Percentiles rank a stretch among this genome's conserved stretches.
Evolutionary conservation across 2,888 invertebrate genomes (phyloP).

Genomic region (Drosophila vallismaia): DNA sequence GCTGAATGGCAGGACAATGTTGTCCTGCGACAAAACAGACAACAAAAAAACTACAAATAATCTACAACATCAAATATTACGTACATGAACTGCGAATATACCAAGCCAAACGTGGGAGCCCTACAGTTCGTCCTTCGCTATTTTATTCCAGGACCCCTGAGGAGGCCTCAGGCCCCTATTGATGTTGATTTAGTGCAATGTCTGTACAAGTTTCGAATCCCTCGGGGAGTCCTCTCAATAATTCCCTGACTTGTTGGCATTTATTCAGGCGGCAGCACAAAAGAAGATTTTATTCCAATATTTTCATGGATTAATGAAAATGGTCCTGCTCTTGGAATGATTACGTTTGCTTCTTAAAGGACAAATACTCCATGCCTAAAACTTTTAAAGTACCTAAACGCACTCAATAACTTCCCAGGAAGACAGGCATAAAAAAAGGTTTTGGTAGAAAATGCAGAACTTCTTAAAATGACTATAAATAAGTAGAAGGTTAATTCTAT

Average conservation of each 20-base stretch:
- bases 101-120: constrained; percentile 18
- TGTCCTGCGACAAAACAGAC: constrained; percentile 15
- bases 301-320: constrained; percentile 23
- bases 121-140: constrained; percentile 8
- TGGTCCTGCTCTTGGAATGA: too few relatives aligned
- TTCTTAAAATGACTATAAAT: constrained; percentile 30
- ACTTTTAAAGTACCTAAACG: neutral
- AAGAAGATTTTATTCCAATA: constrained; percentile 30
- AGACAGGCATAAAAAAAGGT: constrained; percentile 13
- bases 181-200: constrained; percentile 16
- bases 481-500: constrained; percentile 50
- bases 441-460: neutral
- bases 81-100: constrained; percentile 21
- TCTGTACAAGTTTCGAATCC: constrained; percentile 9
- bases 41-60: constrained; percentile 26
- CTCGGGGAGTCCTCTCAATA: neutral
- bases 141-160: constrained; percentile 9
- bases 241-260: constrained; percentile 22
- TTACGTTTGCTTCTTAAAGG: too few relatives aligned
- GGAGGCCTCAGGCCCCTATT: neutral
- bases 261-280: constrained; percentile 6
- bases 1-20: constrained; percentile 22
- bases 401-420: constrained; percentile 2
- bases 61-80: constrained; percentile 33
- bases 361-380: neutral